Conservation (phyloP, 2,888 invertebrate genomes). For the Drosophila nigricruria region DNA sequence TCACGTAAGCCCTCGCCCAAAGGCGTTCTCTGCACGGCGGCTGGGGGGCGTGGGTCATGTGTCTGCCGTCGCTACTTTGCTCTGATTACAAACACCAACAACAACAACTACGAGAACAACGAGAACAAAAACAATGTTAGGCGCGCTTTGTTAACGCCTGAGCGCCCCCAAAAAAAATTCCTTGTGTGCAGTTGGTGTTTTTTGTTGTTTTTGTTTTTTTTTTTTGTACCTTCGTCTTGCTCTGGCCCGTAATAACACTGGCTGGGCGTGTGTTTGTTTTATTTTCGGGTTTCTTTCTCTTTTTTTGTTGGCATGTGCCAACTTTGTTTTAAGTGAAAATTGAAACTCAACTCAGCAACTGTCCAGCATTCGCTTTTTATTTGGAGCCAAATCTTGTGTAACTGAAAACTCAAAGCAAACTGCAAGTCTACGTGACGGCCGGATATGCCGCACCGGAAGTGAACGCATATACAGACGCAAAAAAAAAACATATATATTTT, state of each 20-base stretch:
- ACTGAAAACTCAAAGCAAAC: conserved; percentile 77
- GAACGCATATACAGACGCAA: background rate
- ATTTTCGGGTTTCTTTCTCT: conserved; percentile 1
- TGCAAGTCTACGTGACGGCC: conserved; percentile 65
- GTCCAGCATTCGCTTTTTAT: conserved; percentile 71
- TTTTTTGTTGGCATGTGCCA: conserved; percentile 58
- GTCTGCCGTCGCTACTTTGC: conserved; percentile 63
- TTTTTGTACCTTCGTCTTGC: background rate
- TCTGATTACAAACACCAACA: conserved; percentile 72
- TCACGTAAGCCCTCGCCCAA: conserved; percentile 61
- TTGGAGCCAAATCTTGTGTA: conserved; percentile 66
- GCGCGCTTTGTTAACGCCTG: conserved; percentile 67
- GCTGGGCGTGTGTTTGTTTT: conserved; percentile 20
- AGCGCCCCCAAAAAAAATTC: conserved; percentile 32
- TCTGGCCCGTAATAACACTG: conserved; percentile 14
- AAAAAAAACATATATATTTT: background rate
- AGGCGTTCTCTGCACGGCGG: background rate
- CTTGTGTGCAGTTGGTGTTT: conserved; percentile 6
- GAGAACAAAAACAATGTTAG: conserved; percentile 40
- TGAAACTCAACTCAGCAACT: conserved; percentile 78
- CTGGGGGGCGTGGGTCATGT: conserved; percentile 36
- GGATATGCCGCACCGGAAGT: conserved; percentile 41
- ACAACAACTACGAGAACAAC: conserved; percentile 47
- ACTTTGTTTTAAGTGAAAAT: conserved; percentile 79
- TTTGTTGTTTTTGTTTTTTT: background rate